Percentiles rank a stretch among this genome's conserved stretches.
phyloP scores from a whole-genome alignment of 2,113 vertebrate genomes.

The Cervus canadensis region DNA sequence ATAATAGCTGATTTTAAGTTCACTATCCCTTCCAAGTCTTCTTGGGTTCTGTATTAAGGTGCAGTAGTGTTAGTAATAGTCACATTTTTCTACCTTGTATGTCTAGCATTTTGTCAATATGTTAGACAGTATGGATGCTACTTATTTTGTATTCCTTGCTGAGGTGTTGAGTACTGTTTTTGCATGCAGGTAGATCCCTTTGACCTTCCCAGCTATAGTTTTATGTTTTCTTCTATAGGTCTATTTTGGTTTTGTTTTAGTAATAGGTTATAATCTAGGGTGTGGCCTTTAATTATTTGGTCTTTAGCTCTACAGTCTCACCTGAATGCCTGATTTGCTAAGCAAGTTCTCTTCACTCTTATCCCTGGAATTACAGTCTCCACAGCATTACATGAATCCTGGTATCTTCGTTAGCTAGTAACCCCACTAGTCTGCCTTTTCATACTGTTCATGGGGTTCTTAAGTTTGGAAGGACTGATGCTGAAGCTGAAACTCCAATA shows the following conservation, averaged over 20 bases:
- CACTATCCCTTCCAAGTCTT: neutral
- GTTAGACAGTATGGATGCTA: neutral
- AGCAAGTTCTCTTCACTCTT: neutral
- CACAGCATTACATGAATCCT: neutral
- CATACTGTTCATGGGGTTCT: neutral
- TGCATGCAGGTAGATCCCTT: neutral
- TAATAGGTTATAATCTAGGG: neutral
- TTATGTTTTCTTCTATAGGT: neutral
- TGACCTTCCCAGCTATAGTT: neutral
- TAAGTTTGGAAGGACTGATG: neutral
- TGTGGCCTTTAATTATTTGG: neutral
- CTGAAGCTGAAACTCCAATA: neutral
- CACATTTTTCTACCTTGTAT: neutral
- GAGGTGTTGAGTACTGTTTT: neutral
- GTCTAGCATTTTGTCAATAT: neutral
- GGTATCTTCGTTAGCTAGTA: neutral
- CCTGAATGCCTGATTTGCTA: neutral
- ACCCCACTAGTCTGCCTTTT: neutral
- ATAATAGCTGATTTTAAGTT: neutral
- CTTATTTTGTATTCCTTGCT: neutral
- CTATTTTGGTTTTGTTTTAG: neutral
- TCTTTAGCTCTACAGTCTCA: neutral
- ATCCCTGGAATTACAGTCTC: neutral
- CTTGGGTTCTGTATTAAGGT: neutral
- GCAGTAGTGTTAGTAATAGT: neutral